These are phyloP conservation scores for Seriola rivoliana DNA, from an alignment of 2,113 vertebrate genomes.

Conservation along the genomic window DNA sequence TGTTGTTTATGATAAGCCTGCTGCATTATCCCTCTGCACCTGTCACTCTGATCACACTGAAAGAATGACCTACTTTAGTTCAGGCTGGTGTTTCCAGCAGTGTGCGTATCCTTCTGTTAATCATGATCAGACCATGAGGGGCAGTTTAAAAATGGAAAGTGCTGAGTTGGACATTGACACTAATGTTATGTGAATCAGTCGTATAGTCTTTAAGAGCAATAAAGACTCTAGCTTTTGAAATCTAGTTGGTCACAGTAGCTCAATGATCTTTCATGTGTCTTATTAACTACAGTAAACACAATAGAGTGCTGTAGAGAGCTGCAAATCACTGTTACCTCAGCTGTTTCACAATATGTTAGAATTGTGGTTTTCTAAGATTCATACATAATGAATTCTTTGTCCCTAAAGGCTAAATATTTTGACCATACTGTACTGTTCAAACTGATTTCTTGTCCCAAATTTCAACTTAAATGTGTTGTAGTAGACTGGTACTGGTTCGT, in stretches of 20 bases:
- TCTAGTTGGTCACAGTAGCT: too few species aligned
- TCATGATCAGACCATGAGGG: neutral
- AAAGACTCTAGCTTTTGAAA: neutral
- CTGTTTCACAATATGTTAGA: neutral
- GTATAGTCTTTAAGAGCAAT: neutral
- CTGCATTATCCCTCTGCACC: neutral
- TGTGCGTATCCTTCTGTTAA: neutral
- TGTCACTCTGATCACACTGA: neutral
- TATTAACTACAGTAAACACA: neutral
- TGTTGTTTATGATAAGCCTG: constrained; percentile 28
- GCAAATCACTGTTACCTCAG: neutral
- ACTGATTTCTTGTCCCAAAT: neutral
- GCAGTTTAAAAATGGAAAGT: neutral
- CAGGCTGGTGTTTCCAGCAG: neutral
- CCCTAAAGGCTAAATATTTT: too few species aligned
- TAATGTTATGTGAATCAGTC: neutral
- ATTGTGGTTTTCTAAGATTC: neutral
- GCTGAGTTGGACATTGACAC: neutral
- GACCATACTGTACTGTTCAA: neutral
- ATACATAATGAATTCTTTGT: neutral
- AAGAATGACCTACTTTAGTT: constrained; percentile 3
- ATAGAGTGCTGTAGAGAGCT: neutral
- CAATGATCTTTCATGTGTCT: neutral
- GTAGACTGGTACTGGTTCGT: neutral
- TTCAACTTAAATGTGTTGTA: too few species aligned